phyloP scores from a whole-genome alignment of 2,113 vertebrate genomes.

The Chloropsis hardwickii region DNA sequence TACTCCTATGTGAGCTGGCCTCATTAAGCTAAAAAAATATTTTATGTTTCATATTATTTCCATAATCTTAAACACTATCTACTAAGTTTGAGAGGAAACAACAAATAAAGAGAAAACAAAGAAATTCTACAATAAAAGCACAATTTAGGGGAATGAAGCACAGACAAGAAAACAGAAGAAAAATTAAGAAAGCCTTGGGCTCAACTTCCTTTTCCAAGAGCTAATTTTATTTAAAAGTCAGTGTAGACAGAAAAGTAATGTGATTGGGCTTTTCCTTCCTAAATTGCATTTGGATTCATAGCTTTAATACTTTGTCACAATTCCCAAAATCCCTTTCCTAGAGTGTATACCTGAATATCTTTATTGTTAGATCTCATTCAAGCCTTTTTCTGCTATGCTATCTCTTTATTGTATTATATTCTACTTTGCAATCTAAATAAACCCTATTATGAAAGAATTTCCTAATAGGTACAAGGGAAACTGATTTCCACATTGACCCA shows the following conservation, averaged over 20 bases:
- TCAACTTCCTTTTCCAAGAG: not conserved
- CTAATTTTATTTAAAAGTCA: not conserved
- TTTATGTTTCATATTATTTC: not conserved
- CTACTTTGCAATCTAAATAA: not conserved
- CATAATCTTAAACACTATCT: not conserved
- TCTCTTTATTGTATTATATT: not conserved
- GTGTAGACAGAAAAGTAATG: not conserved
- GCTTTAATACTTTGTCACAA: not conserved
- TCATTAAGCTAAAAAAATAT: not conserved
- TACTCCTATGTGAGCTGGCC: not conserved
- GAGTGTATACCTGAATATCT: not conserved
- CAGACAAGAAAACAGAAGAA: not conserved
- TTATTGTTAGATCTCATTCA: not conserved
- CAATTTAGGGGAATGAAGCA: not conserved
- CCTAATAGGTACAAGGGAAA: not conserved
- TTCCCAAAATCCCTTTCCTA: conserved; percentile 11
- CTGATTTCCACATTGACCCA: not conserved
- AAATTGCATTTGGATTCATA: not conserved
- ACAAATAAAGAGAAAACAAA: not conserved
- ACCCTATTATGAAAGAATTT: not conserved
- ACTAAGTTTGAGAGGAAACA: not conserved
- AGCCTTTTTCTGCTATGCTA: not conserved
- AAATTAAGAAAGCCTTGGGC: not conserved
- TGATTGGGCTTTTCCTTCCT: not conserved
- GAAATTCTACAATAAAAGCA: not conserved